Base-by-base conservation (phyloP, 2,113 vertebrate genomes). In the Ornithorhynchus anatinus region DNA sequence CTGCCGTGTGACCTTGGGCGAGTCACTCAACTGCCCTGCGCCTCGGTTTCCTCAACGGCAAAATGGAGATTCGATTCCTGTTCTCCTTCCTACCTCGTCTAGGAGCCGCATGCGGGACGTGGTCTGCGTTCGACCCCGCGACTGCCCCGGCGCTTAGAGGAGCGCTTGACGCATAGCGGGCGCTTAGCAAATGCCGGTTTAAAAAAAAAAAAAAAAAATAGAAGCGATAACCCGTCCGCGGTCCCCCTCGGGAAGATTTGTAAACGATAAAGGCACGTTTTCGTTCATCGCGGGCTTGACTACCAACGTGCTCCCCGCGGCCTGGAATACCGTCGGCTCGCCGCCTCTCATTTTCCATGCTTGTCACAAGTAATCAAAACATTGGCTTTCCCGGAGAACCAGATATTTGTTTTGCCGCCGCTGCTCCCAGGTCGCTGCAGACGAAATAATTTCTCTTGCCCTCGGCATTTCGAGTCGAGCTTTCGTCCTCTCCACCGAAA, bases 321-420 rank as follows among this genome's bases (percentile, higher is more conserved):
- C 71, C 40, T 50, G 74, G 40, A 74, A 75, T 85, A 37, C 84
- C 65, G 62, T 79, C 54, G 40, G 52, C 81, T 50, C 81, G 59
- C 39, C 72, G 83, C 63, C 70, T 85, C 81, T 81, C 68, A 80
- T 33, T 80, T 72, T 81, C 69, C 57, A 77, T 71, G 57, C 59
- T 80, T 68, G 8, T 75, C 69, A 81, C 33, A 38, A 77, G 70
- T 68, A 81, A 81, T 70, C 57, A 85, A 85, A 85, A 79, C 80
- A 75, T 75, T 75, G 67, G 40, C 60, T 79, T 77, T 80, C 60
- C 60, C 59, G 54, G 59, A 45, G 69, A 75, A 75, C 72, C 70
- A 87, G 85, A 85, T 87, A 81, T 75, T 85, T 87, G 83, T 80
- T 85, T 84, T 85, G 67, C 70, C 80, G 57, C 78, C 84, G 75